These are phyloP conservation scores for Drosophila fuyamai DNA, from an alignment of 1,140 invertebrate species.

Conservation along the genomic window DNA sequence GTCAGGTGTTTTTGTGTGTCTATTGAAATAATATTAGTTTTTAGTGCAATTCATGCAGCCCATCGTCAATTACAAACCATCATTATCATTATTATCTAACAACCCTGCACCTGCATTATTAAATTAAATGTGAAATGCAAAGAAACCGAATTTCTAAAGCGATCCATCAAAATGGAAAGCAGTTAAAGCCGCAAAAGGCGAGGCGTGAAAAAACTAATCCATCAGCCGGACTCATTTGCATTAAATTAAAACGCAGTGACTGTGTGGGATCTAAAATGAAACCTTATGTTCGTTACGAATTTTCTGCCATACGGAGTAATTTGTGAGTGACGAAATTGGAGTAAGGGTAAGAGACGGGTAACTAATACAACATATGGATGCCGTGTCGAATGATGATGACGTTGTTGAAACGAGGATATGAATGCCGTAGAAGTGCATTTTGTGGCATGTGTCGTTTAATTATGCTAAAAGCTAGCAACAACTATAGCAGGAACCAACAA, in stretches of 20 bases:
- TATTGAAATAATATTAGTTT: conserved; percentile 32
- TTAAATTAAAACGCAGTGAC: conserved; percentile 31
- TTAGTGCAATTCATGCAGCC: conserved; percentile 25
- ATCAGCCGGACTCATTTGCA: conserved; percentile 70
- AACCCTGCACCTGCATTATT: conserved; percentile 20
- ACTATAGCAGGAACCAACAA: conserved; percentile 36
- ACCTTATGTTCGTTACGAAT: conserved; percentile 71
- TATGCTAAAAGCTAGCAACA: conserved; percentile 80
- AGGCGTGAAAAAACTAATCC: conserved; percentile 56
- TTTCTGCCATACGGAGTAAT: conserved; percentile 56
- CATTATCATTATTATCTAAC: conserved; percentile 24
- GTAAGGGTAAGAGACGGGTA: conserved; percentile 1
- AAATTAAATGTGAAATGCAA: background rate
- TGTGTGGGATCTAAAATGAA: conserved; percentile 50
- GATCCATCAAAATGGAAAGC: conserved; percentile 62
- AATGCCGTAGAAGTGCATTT: conserved; percentile 81
- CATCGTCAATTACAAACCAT: conserved; percentile 31
- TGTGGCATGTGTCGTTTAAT: conserved; percentile 84
- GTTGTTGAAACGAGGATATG: conserved; percentile 31
- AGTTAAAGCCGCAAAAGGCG: conserved; percentile 52
- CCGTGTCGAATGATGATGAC: conserved; percentile 63
- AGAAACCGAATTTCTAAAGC: conserved; percentile 42
- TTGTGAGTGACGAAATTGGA: conserved; percentile 33
- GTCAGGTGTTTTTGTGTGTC: conserved; percentile 23
- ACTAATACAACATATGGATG: conserved; percentile 79